A percentile compares a stretch with the other conserved stretches of the same genome.
Conservation (phyloP, 2,888 invertebrate genomes). For the Amiota mariae region DNA sequence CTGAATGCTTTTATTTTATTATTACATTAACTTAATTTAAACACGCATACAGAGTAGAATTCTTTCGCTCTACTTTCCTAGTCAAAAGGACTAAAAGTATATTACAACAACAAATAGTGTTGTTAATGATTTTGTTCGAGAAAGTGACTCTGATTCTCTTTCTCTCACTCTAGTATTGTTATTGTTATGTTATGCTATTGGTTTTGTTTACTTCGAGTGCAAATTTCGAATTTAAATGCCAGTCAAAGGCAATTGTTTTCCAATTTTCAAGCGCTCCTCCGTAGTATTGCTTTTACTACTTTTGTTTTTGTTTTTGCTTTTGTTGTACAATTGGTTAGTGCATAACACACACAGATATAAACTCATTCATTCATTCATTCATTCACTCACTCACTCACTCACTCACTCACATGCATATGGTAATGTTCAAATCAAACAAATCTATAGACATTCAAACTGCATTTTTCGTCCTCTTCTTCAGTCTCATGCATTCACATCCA, state of each 20-base stretch:
- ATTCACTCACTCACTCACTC: not conserved
- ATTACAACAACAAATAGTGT: not conserved
- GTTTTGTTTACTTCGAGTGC: slow-evolving; percentile 55
- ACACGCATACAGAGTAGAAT: slow-evolving; percentile 1
- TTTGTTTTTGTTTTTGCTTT: slow-evolving; percentile 40
- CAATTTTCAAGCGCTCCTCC: slow-evolving; percentile 44
- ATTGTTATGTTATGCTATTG: slow-evolving; percentile 40
- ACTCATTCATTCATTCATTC: not conserved
- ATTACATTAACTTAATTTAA: slow-evolving; percentile 28
- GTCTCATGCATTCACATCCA: not conserved
- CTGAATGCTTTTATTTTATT: slow-evolving; percentile 19
- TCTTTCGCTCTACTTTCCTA: not conserved
- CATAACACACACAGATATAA: not conserved
- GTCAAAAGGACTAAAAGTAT: slow-evolving; percentile 3
- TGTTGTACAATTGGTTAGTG: slow-evolving; percentile 39
- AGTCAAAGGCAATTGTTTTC: slow-evolving; percentile 61
- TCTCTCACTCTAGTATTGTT: slow-evolving; percentile 7
- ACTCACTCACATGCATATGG: not conserved
- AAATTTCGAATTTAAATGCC: slow-evolving; percentile 66
- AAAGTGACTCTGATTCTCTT: slow-evolving; percentile 18
- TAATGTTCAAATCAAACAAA: too few species aligned
- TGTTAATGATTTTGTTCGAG: too few species aligned
- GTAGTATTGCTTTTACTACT: slow-evolving; percentile 48
- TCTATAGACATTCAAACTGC: not conserved
- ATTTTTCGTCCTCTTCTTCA: not conserved